Conservation (phyloP, 2,888 invertebrate genomes). For the Torymus aiolomorphi region DNA sequence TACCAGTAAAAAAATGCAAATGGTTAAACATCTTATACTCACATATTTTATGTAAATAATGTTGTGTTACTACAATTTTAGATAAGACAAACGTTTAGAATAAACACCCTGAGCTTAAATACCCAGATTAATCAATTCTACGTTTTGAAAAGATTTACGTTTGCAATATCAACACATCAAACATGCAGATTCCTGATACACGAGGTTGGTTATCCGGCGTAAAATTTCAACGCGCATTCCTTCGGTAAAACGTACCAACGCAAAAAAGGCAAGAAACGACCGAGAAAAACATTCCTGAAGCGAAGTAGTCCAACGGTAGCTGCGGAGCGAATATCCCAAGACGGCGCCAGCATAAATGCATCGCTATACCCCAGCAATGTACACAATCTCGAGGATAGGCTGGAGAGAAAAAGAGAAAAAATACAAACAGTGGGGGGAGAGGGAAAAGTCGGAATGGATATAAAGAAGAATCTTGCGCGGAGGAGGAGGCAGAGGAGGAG, state of each 20-base stretch:
- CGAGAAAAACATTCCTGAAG: not conserved
- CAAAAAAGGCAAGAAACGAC: not conserved
- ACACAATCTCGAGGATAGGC: not conserved
- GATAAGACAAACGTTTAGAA: no score
- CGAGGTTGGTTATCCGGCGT: no score
- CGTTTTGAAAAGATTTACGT: no score
- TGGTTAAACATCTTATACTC: no score
- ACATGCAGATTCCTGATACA: no score
- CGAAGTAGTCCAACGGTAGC: not conserved
- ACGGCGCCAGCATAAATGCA: constrained; percentile 6
- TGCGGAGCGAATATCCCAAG: constrained; percentile 13
- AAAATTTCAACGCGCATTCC: no score
- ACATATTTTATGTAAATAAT: no score
- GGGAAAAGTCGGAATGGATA: constrained; percentile 28
- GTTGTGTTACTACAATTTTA: no score
- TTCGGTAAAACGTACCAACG: not conserved
- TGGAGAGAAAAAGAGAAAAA: not conserved
- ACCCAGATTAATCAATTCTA: no score
- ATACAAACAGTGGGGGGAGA: constrained; percentile 9
- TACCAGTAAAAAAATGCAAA: no score
- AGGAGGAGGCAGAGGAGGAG: not conserved
- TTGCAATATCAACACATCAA: no score
- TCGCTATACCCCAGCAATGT: not conserved
- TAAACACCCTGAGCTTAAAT: no score
- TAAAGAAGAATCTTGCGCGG: constrained; percentile 25